Base-by-base conservation (phyloP, 2,888 invertebrate species). In the Mythimna vitellina region DNA sequence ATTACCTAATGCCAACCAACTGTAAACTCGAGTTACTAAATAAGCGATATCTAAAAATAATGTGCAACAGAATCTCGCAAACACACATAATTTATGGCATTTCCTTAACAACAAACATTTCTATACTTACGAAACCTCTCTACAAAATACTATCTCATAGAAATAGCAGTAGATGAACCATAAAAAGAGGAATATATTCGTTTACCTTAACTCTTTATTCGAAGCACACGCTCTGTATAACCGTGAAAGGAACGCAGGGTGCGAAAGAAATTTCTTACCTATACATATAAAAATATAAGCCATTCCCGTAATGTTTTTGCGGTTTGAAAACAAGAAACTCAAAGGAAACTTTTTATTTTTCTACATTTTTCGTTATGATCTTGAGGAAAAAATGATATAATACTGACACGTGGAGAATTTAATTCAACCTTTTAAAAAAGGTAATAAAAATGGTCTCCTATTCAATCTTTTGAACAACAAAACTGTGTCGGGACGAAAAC, bases 161-260 rank as follows among this genome's bases (percentile, higher is more conserved):
- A 78, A 82, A 72, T 74, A 76, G 78, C 74, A 66, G 67, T 64
- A 84, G 82, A 77, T 80, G 74, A 82, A 64, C 70, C 74, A 83
- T 88, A 86, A 82, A 87, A 73, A 82, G 64, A 69, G 49, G 57
- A 76, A 75, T 75, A 66, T 84, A 84, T 80, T 82, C 74, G 79
- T 78, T 84, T 81, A 76, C 78, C 72, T 71, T 82, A 78, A 78
- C 73, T 70, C 69, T 42, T 73, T 74, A 88, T 87, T 84, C 85
- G 72, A 65, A 75, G 77, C 76, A 81, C 82, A 88, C 79, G 70
- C 79, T 61, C 74, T 72, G 69, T 68, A 79, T 82, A 83, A 74
- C 80, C 77, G 81, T 80, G 76, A 76, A 83, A 78, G 72, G 76
- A 69, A 64, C 60, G 61, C 53, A 29, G 68, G 51, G 70, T 75